phyloP scores from a whole-genome alignment of 2,797 vertebrate genomes.

The Peromyscus melanophrys region DNA sequence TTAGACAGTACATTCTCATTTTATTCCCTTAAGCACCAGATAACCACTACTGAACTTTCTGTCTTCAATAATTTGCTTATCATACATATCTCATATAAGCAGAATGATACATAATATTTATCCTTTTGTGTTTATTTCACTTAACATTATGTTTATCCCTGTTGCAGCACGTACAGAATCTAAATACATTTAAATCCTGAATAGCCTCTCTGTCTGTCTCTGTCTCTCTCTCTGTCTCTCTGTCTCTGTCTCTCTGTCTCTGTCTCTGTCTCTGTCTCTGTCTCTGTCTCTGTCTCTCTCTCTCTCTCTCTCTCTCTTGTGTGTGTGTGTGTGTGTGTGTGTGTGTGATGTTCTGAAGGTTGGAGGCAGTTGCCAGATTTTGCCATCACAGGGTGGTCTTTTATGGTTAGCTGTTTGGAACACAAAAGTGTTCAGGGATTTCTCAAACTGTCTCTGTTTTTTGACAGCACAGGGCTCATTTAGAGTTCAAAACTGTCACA shows the following conservation, averaged over 20 bases:
- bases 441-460: conserved; percentile 32
- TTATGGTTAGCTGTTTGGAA: conserved; percentile 5
- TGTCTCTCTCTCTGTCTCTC: too few species aligned
- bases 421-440: neutral
- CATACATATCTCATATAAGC: neutral
- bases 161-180: neutral
- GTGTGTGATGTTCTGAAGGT: neutral
- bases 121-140: neutral
- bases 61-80: neutral
- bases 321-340: neutral
- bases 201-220: neutral
- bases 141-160: neutral
- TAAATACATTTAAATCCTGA: neutral
- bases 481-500: neutral
- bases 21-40: too few species aligned
- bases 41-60: neutral
- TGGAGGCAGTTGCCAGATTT: neutral
- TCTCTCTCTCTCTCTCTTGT: neutral
- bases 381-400: neutral
- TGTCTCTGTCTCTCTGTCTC: too few species aligned
- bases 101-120: neutral
- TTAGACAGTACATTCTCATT: neutral
- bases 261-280: neutral
- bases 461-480: neutral
- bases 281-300: too few species aligned